phyloP scores from a whole-genome alignment of 1,140 invertebrate genomes.

The Camponotus floridanus region DNA sequence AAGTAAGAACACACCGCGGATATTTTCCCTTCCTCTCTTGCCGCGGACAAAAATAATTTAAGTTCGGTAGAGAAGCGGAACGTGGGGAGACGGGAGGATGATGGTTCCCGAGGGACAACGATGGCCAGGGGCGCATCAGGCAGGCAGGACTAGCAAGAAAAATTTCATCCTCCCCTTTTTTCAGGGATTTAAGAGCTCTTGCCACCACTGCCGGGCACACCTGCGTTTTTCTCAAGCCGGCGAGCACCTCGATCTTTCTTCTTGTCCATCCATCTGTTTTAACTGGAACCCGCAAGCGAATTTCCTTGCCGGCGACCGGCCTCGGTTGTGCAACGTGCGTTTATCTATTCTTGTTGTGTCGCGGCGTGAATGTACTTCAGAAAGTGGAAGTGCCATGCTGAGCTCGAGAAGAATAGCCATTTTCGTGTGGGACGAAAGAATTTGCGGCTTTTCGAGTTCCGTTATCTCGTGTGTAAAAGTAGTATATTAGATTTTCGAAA shows the following conservation, averaged over 20 bases:
- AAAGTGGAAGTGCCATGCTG: not conserved
- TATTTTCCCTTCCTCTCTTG: conserved; percentile 3
- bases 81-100: not conserved
- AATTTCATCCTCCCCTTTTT: conserved; percentile 44
- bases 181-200: conserved; percentile 69
- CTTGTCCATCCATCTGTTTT: conserved; percentile 48
- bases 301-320: conserved; percentile 36
- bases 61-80: conserved; percentile 16
- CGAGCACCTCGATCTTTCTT: conserved; percentile 66
- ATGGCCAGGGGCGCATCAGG: conserved; percentile 27
- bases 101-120: conserved; percentile 42
- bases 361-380: not conserved
- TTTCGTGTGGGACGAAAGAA: not conserved
- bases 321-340: not conserved
- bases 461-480: not conserved
- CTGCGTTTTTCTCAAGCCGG: conserved; percentile 66
- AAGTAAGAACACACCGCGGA: conserved; percentile 1
- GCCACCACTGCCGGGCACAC: conserved; percentile 42
- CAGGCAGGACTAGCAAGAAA: conserved; percentile 4
- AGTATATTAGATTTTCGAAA: not conserved
- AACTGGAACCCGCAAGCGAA: conserved; percentile 42
- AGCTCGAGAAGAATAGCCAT: conserved; percentile 12
- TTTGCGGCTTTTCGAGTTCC: not conserved
- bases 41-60: conserved; percentile 44
- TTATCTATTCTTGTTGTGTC: conserved; percentile 48